phyloP scores from a whole-genome alignment of 2,888 invertebrate species.

The Resseliella maxima region DNA sequence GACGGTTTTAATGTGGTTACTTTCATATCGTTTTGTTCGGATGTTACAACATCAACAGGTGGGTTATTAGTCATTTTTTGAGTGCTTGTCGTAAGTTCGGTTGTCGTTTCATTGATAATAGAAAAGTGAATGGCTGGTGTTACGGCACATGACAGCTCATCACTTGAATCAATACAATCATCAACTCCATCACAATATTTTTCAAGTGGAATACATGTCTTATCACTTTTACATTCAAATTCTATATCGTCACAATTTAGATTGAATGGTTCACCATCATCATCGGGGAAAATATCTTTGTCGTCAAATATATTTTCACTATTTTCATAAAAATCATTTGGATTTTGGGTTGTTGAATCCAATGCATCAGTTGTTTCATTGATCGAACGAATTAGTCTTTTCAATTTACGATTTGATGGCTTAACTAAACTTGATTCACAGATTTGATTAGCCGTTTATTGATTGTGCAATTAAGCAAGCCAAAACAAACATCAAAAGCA shows the following conservation, averaged over 20 bases:
- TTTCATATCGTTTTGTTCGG: neutral
- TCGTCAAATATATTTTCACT: neutral
- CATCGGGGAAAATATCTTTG: neutral
- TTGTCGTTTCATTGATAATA: neutral
- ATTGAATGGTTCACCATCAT: slow-evolving; percentile 55
- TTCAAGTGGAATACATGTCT: slow-evolving; percentile 70
- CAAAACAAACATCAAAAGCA: neutral
- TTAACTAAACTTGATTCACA: slow-evolving; percentile 53
- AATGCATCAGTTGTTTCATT: neutral
- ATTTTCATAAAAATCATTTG: slow-evolving; percentile 9
- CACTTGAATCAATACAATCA: slow-evolving; percentile 73
- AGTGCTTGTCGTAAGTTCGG: neutral
- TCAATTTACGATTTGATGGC: neutral
- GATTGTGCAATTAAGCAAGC: slow-evolving; percentile 12
- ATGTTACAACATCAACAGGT: neutral
- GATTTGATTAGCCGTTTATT: slow-evolving; percentile 13
- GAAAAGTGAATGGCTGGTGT: slow-evolving; percentile 34
- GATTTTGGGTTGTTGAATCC: neutral
- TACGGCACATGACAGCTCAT: slow-evolving; percentile 73
- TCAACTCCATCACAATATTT: slow-evolving; percentile 69
- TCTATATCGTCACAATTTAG: slow-evolving; percentile 69
- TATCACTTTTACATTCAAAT: slow-evolving; percentile 73
- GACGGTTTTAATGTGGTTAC: neutral
- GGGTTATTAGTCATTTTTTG: neutral
- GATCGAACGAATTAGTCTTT: neutral